phyloP scores from a whole-genome alignment of 1,140 invertebrate genomes.

The Octopus bimaculoides region DNA sequence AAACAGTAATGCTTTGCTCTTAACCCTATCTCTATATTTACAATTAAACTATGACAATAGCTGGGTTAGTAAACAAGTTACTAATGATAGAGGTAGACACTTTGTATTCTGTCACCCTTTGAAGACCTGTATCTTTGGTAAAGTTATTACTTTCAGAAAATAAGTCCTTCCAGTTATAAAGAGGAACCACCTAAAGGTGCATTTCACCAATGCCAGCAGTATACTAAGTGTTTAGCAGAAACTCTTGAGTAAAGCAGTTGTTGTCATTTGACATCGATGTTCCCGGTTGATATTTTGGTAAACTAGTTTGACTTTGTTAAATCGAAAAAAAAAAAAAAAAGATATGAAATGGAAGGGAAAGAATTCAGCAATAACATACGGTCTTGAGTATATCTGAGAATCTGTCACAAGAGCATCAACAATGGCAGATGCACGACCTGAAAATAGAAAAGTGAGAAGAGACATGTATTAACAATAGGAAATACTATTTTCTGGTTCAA shows the following conservation, averaged over 20 bases:
- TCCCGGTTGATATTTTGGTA: not conserved
- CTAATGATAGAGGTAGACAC: too few species aligned
- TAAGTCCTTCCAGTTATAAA: too few species aligned
- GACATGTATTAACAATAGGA: not conserved
- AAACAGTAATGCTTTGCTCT: too few species aligned
- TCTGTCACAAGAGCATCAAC: conserved; percentile 50
- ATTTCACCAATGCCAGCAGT: not conserved
- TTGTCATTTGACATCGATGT: not conserved
- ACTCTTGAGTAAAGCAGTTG: not conserved
- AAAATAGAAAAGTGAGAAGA: conserved; percentile 9
- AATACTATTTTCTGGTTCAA: not conserved
- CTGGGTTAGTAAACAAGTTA: too few species aligned
- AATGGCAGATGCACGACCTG: conserved; percentile 41
- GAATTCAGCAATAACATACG: conserved; percentile 30
- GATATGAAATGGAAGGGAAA: not conserved
- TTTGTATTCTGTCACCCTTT: too few species aligned
- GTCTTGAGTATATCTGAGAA: conserved; percentile 40
- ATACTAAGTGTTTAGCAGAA: not conserved
- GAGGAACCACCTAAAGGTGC: too few species aligned
- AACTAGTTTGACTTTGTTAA: not conserved
- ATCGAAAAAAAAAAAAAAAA: not conserved
- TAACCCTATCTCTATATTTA: too few species aligned
- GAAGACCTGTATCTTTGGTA: too few species aligned
- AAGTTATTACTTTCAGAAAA: too few species aligned
- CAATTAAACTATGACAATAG: too few species aligned